A percentile compares a stretch with the other conserved stretches of the same genome.
Conservation (phyloP, 92 coral and sea anemone species). For the Chrysogorgia sp. region DNA sequence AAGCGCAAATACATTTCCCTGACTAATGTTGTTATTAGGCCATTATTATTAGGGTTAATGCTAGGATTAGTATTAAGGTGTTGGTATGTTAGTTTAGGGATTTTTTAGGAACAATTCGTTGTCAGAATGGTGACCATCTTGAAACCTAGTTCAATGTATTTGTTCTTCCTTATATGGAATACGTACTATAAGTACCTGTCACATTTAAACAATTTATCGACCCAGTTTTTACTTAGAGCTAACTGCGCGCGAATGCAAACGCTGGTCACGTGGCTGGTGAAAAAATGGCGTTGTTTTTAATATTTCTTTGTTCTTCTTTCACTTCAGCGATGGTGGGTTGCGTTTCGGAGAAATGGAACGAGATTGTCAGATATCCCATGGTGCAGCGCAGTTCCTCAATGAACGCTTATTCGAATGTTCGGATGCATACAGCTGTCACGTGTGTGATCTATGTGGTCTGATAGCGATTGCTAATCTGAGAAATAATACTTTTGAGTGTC, state of each 20-base stretch:
- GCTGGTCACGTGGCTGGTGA: neutral
- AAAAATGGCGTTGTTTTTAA: neutral
- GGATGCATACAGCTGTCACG: slow-evolving; percentile 98
- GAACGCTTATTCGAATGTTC: slow-evolving; percentile 96
- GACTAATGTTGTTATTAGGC: too few species aligned
- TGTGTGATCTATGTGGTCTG: slow-evolving; percentile 94
- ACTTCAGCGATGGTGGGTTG: slow-evolving; percentile 91
- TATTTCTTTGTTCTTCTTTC: neutral
- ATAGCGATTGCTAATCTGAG: slow-evolving; percentile 95
- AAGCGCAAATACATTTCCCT: too few species aligned
- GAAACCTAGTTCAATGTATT: too few species aligned
- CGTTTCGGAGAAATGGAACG: slow-evolving; percentile 99
- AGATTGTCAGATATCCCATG: slow-evolving; percentile 98
- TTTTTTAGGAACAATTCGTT: too few species aligned
- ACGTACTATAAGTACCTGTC: too few species aligned
- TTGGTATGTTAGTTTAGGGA: too few species aligned
- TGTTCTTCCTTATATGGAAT: too few species aligned
- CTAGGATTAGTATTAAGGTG: too few species aligned
- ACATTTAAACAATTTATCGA: too few species aligned
- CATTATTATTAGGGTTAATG: too few species aligned
- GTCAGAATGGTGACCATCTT: too few species aligned
- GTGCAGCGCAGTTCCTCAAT: slow-evolving; percentile 98
- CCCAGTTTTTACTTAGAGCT: neutral
- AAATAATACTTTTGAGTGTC: slow-evolving; percentile 93
- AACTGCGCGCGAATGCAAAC: neutral